Base-by-base conservation (phyloP, 2,113 vertebrate genomes). In the Neoarius graeffei region DNA sequence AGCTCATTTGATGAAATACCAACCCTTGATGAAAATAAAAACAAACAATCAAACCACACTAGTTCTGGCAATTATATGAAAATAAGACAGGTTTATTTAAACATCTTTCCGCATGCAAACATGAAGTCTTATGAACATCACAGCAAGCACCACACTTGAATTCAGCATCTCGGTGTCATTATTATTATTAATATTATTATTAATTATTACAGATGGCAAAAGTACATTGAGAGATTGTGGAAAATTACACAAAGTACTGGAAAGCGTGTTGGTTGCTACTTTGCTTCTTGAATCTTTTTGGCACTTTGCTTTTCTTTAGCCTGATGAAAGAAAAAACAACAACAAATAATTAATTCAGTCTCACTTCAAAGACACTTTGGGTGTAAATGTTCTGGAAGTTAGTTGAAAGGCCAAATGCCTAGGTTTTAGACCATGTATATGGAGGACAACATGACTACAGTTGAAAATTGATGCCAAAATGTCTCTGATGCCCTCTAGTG, bases 281-380 rank as follows among this genome's bases (percentile, higher is more conserved):
- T 99, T 91, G 98, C 97, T 93, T 99, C 98, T 94, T 99, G 98
- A 88, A 95, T 96, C 95, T 98, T 99, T 95, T 98, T 99, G 94
- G 97, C 96, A 89, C 96, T 97, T 94, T 99, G 98, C 94, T 99
- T 99, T 95, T 99, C 98, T 94, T 99, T 99, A 0, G 98, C 98
- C 98, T 99, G 87, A 71, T 13, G 81, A 84, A 54, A 89, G 76
- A 93, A 93, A 92, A 92, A 90, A 9, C 81, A 15, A 48, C n/a
- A n/a, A n/a, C n/a, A n/a, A n/a, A n/a, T n/a, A n/a, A 19, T 59
- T 7, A 4, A 27, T 81, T 81, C n/a, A 81, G 77, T 81, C 7
- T 57, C 20, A 30, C 27, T 57, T 9, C 30, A 3, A 81, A 81
- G 27, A 4, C 9, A 30, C 79, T 59, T 20, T 9, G 19, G 4